Percentiles rank a stretch among this genome's conserved stretches.
Conservation (phyloP, 2,797 vertebrate genomes). For the Diplodus sargus region DNA sequence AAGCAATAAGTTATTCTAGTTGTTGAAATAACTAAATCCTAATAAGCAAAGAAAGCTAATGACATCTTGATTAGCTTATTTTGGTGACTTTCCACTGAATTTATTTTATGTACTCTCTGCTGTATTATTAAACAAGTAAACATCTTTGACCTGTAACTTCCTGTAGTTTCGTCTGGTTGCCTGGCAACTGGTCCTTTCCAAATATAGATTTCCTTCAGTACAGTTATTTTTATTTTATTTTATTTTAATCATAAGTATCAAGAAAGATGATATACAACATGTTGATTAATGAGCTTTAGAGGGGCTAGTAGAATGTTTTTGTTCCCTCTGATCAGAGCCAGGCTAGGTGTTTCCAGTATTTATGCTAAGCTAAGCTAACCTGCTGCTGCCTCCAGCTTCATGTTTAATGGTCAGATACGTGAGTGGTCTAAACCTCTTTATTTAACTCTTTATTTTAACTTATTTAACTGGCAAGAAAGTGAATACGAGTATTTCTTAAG, state of each 20-base stretch:
- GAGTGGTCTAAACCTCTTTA: not conserved
- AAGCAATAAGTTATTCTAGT: not conserved
- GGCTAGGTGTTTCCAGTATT: not conserved
- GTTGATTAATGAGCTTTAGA: not conserved
- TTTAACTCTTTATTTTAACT: not conserved
- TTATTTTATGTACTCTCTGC: too few relatives aligned
- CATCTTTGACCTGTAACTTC: conserved; percentile 14
- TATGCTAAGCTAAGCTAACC: conserved; percentile 4
- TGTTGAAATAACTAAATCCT: not conserved
- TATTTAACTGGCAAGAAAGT: not conserved
- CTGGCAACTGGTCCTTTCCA: conserved; percentile 42
- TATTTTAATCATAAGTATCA: not conserved
- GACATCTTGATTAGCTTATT: not conserved
- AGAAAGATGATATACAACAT: not conserved
- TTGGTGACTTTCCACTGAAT: not conserved
- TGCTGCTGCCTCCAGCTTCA: not conserved
- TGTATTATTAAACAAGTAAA: not conserved
- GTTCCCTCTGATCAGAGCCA: not conserved
- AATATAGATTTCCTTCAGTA: not conserved
- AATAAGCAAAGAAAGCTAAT: not conserved
- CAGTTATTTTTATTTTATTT: not conserved
- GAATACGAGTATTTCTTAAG: not conserved
- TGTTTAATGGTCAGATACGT: too few relatives aligned
- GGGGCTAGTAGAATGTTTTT: not conserved
- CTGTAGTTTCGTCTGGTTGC: conserved; percentile 39